Evolutionary conservation across 2,888 invertebrate species (phyloP).

Genomic region (Cephus pygmeus): DNA sequence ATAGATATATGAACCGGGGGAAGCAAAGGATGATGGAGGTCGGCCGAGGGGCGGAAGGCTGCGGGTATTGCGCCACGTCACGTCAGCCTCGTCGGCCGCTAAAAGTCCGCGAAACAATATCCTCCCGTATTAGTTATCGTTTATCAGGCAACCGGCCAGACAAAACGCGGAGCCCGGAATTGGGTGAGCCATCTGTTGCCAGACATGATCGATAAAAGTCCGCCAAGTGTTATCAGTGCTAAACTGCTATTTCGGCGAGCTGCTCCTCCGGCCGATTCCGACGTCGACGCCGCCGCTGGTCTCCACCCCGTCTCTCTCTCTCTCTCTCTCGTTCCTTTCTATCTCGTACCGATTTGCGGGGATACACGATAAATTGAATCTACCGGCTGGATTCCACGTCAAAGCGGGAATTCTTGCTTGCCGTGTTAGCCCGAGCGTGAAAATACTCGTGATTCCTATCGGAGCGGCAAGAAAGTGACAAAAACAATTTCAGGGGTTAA

Average conservation of each 20-base stretch:
- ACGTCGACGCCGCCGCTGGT: not conserved
- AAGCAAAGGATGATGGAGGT: slow-evolving; percentile 7
- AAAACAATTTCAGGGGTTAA: not conserved
- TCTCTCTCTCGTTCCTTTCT: slow-evolving; percentile 14
- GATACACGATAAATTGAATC: slow-evolving; percentile 50
- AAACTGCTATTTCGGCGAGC: slow-evolving; percentile 40
- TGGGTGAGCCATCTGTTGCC: slow-evolving; percentile 65
- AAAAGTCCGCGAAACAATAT: slow-evolving; percentile 62
- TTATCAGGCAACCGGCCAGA: slow-evolving; percentile 53
- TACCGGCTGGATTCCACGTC: slow-evolving; percentile 44
- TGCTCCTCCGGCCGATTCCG: slow-evolving; percentile 15
- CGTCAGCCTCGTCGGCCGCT: slow-evolving; percentile 34
- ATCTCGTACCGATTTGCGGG: slow-evolving; percentile 5
- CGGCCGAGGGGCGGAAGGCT: not conserved
- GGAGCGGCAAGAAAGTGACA: not conserved
- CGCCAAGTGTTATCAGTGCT: slow-evolving; percentile 63
- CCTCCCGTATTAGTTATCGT: slow-evolving; percentile 63
- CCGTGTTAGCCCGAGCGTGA: slow-evolving; percentile 44
- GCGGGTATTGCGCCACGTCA: slow-evolving; percentile 35
- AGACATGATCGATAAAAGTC: slow-evolving; percentile 65
- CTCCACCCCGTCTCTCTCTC: too few relatives aligned
- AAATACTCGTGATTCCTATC: slow-evolving; percentile 43
- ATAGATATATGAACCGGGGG: slow-evolving; percentile 23
- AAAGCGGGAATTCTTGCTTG: slow-evolving; percentile 46
- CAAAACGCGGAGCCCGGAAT: slow-evolving; percentile 49